Base-by-base conservation (phyloP, 2,797 vertebrate genomes). In the Arremon brunneinucha region DNA sequence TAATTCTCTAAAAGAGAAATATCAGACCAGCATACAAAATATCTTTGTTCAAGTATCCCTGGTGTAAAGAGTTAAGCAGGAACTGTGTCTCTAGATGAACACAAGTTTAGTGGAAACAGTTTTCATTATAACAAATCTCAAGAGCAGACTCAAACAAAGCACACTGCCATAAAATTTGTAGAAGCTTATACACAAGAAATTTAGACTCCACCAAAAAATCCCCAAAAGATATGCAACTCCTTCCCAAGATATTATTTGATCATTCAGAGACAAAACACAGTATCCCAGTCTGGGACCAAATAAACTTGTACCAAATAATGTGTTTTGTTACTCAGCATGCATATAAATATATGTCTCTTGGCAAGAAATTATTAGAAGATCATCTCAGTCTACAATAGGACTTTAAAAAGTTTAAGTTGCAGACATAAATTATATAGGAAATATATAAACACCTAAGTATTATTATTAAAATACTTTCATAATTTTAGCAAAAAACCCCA, bases 1-100 rank as follows among this genome's bases (percentile, higher is more conserved):
- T 94, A 97, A 85, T 97, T 98, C 92, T 99, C 99, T 99, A 87
- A 37, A 97, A 97, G 24, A 83, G 72, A 96, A 83, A 34, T 19
- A 78, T 30, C 37, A 93, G 19, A 53, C 3, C 8, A 59, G 15
- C n/a, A 56, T 4, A 69, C 11, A 30, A 62, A 75, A 64, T 0
- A 24, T 12, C 22, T 74, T 68, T 23, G 20, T 47, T 75, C 49
- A 74, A 68, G 18, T 34, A 60, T 7, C 12, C 30, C 71, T 32
- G 60, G 12, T 3, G 11, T 17, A 72, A 91, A 72, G 26, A 64
- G 23, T 44, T 63, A 67, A 59, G 34, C 16, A 69, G 20, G 70
- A 90, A 57, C 11, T 17, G 5, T 64, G 26, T 39, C 91, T 89
- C 43, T 37, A 67, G 8, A 70, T 10, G 27, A 23, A n/a, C 3